Percentiles rank a stretch among this genome's conserved stretches.
These are phyloP conservation scores for Fissipunctia ypsillon DNA, from an alignment of 2,888 invertebrate species.

Conservation along the genomic window DNA sequence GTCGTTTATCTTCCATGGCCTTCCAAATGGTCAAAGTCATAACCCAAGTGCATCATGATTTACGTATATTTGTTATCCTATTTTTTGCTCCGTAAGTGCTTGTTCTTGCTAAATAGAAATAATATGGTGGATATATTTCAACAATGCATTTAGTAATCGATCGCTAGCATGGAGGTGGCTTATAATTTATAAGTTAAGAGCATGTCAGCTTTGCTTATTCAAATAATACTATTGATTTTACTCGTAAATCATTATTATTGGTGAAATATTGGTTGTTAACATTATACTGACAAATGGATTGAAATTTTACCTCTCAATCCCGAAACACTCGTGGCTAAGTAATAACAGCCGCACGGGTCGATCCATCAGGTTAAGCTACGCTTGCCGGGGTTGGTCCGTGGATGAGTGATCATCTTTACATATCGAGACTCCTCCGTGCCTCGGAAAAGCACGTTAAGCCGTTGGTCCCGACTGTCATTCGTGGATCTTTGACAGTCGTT, in stretches of 20 bases:
- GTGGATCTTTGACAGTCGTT: too few species aligned
- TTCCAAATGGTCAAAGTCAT: conserved; percentile 41
- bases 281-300: conserved; percentile 45
- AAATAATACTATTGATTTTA: conserved; percentile 49
- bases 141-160: conserved; percentile 59
- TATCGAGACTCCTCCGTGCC: too few species aligned
- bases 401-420: too few species aligned
- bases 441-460: too few species aligned
- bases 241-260: conserved; percentile 48
- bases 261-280: conserved; percentile 47
- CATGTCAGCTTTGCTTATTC: conserved; percentile 59
- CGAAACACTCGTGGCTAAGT: too few species aligned
- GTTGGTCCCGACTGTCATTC: too few species aligned
- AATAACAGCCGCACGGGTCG: too few species aligned
- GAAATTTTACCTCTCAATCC: conserved; percentile 19
- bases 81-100: conserved; percentile 48
- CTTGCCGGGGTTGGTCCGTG: too few species aligned
- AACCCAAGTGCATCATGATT: conserved; percentile 46
- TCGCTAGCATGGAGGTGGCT: conserved; percentile 28
- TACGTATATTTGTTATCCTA: conserved; percentile 36
- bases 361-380: too few species aligned
- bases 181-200: conserved; percentile 62
- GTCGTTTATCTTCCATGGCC: not conserved
- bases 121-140: conserved; percentile 48
- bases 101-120: conserved; percentile 43